Conservation (phyloP, 2,113 vertebrate genomes). For the Hystrix brachyura region DNA sequence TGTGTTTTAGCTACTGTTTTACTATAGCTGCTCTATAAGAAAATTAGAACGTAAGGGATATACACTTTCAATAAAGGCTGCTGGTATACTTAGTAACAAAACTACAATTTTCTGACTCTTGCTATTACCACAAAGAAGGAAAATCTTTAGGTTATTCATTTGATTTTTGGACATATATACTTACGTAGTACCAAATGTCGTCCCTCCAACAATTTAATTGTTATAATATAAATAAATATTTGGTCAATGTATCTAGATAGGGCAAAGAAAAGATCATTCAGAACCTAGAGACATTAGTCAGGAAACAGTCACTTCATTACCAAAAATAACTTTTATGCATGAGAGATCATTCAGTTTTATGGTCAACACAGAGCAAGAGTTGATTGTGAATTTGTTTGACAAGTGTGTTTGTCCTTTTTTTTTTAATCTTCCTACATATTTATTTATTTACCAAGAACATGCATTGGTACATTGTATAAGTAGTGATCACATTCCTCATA, state of each 20-base stretch:
- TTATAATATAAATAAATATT: background rate
- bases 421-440: too few species aligned
- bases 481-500: too few species aligned
- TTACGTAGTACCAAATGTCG: background rate
- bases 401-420: background rate
- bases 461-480: too few species aligned
- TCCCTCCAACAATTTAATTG: conserved; percentile 33
- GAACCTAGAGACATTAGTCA: background rate
- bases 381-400: background rate
- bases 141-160: background rate
- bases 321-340: background rate
- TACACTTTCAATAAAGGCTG: background rate
- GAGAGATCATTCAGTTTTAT: background rate
- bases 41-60: background rate
- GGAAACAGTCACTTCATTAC: background rate
- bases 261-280: background rate
- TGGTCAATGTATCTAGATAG: background rate
- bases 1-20: background rate
- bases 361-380: background rate
- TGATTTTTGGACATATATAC: background rate
- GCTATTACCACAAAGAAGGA: background rate
- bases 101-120: background rate
- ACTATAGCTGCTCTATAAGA: background rate
- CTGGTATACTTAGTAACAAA: background rate
- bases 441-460: too few species aligned